These are phyloP conservation scores for Psittacula derbiana DNA, from an alignment of 2,797 vertebrate species.

Conservation along the genomic window DNA sequence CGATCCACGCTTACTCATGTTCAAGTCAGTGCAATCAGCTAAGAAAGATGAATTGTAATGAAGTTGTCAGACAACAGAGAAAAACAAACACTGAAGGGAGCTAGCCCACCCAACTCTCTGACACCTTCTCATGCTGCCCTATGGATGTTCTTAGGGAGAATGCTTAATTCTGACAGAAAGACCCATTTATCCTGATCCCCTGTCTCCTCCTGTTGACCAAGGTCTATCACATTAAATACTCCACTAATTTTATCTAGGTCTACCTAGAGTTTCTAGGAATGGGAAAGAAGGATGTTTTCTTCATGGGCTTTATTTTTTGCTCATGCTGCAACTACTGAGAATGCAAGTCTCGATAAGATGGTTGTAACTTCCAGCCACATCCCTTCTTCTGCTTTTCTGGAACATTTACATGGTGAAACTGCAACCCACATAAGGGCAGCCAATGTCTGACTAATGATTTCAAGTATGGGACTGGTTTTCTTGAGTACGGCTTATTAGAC, in stretches of 20 bases:
- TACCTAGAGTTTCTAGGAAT: neutral
- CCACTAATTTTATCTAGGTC: neutral
- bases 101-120: slow-evolving; percentile 12
- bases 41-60: slow-evolving; percentile 48
- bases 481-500: neutral
- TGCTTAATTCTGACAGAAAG: neutral
- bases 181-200: neutral
- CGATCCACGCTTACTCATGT: slow-evolving; percentile 18
- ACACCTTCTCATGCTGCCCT: neutral
- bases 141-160: slow-evolving; percentile 60
- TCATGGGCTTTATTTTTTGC: neutral
- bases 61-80: slow-evolving; percentile 41
- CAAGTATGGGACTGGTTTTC: neutral
- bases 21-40: slow-evolving; percentile 34
- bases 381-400: neutral
- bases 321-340: neutral
- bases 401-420: neutral
- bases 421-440: neutral
- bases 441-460: neutral
- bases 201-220: neutral
- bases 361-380: neutral
- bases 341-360: neutral
- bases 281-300: neutral
- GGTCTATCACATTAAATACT: neutral
- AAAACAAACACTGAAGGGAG: slow-evolving; percentile 29